Evolutionary conservation across 2,113 vertebrate genomes (phyloP).

Genomic region (Ceratotherium simum): DNA sequence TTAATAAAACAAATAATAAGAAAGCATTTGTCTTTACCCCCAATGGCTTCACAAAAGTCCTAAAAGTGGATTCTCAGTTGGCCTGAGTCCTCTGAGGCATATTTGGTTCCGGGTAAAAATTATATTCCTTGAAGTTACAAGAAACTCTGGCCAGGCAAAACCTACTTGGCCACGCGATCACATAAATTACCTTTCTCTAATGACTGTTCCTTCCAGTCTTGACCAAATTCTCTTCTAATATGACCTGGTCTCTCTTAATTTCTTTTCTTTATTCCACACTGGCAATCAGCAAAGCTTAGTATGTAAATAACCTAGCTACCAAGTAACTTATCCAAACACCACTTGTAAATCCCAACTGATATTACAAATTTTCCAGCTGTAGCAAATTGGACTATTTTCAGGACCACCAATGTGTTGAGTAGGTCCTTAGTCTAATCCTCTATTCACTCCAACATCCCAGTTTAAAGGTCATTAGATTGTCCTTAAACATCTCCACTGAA

Average conservation of each 20-base stretch:
- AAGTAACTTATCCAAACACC: neutral
- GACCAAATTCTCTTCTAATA: neutral
- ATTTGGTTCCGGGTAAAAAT: neutral
- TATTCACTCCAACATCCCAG: neutral
- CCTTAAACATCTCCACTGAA: neutral
- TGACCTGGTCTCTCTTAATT: neutral
- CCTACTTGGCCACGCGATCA: neutral
- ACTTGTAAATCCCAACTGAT: neutral
- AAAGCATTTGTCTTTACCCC: neutral
- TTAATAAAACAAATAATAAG: conserved; percentile 39
- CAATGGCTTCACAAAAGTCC: neutral
- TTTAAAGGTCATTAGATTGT: neutral
- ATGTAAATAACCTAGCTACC: neutral
- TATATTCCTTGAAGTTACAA: neutral
- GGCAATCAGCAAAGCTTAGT: neutral
- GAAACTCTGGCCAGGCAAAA: neutral
- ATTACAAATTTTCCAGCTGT: neutral
- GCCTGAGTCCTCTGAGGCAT: neutral
- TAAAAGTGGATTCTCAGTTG: neutral
- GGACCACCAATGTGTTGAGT: neutral
- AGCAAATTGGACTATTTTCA: neutral
- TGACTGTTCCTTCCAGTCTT: neutral
- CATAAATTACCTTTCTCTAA: neutral
- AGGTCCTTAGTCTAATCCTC: neutral
- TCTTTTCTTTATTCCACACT: neutral